phyloP scores from a whole-genome alignment of 2,113 vertebrate genomes.

The Semicossyphus pulcher region DNA sequence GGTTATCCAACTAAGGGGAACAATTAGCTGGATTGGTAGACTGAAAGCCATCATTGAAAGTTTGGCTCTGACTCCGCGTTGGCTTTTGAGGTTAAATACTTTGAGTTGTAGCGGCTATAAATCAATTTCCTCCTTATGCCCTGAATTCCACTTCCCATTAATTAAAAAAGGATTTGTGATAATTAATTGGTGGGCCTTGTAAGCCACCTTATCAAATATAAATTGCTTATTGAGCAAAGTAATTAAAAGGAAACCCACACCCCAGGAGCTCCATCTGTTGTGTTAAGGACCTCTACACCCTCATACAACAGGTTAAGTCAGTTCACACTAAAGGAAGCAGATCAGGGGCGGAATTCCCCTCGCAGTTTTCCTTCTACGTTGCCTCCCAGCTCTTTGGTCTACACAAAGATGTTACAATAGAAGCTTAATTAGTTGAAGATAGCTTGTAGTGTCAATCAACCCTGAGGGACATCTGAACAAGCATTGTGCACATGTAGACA shows the following conservation, averaged over 20 bases:
- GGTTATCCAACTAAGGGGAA: background rate
- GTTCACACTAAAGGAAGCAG: background rate
- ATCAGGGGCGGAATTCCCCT: background rate
- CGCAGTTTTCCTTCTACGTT: background rate
- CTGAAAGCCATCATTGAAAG: constrained; percentile 7
- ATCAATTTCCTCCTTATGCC: constrained; percentile 59
- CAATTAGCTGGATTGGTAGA: constrained; percentile 15
- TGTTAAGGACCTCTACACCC: constrained; percentile 32
- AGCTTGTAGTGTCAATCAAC: constrained; percentile 19
- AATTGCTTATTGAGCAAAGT: constrained; percentile 70
- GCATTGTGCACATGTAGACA: background rate
- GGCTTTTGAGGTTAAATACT: constrained; percentile 49
- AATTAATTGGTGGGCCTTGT: constrained; percentile 62
- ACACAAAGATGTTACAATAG: constrained; percentile 13
- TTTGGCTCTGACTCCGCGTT: constrained; percentile 3
- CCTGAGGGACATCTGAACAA: constrained; percentile 24
- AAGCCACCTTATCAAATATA: constrained; percentile 64
- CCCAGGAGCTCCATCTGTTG: constrained; percentile 48
- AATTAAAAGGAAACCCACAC: constrained; percentile 68
- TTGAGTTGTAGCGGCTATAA: constrained; percentile 41
- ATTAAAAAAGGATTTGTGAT: constrained; percentile 67
- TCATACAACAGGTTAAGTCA: constrained; percentile 39
- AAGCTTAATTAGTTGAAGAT: constrained; percentile 37
- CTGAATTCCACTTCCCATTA: constrained; percentile 56
- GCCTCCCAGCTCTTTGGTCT: constrained; percentile 16